phyloP scores from a whole-genome alignment of 2,113 vertebrate genomes.

The Corythornis madagascariensis region DNA sequence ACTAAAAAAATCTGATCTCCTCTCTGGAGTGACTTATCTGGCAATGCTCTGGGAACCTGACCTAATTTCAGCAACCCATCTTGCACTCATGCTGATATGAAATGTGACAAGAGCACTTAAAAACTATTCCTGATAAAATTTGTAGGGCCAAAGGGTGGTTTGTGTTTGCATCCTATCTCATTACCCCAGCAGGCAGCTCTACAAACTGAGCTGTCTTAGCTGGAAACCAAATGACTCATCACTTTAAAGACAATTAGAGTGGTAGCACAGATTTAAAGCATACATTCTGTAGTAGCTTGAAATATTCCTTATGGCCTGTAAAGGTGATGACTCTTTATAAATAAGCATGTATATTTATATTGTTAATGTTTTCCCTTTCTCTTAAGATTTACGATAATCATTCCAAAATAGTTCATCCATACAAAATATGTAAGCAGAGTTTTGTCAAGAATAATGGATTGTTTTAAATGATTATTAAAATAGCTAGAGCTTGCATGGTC shows the following conservation, averaged over 20 bases:
- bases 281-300: neutral
- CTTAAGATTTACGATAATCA: neutral
- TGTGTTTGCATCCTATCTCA: neutral
- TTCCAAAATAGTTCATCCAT: neutral
- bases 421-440: neutral
- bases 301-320: neutral
- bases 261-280: neutral
- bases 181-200: neutral
- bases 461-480: neutral
- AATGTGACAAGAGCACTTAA: conserved; percentile 21
- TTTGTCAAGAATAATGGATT: neutral
- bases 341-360: neutral
- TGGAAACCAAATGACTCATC: conserved; percentile 21
- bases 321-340: neutral
- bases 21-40: conserved; percentile 28
- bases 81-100: neutral
- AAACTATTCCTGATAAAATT: neutral
- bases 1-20: conserved; percentile 1
- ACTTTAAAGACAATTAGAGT: neutral
- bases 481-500: neutral
- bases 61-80: neutral
- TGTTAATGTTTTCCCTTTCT: neutral
- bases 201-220: neutral
- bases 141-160: neutral
- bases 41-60: neutral